Conservation (phyloP, 2,797 vertebrate species). For the Naso thynnoides region DNA sequence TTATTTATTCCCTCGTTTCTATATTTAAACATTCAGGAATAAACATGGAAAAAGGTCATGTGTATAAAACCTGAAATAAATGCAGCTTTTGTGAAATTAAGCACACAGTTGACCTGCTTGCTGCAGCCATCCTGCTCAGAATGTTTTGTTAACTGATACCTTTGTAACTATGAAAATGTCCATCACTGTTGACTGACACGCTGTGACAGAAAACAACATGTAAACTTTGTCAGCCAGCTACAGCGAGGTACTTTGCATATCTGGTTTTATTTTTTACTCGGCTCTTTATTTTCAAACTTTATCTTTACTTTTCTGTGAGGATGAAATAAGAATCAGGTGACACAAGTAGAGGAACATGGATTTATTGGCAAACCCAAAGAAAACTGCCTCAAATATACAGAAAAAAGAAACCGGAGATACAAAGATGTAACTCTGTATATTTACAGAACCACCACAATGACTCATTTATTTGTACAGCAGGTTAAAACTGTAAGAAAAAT, state of each 20-base stretch:
- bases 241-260: background rate
- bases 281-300: background rate
- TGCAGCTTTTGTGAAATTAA: background rate
- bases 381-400: constrained; percentile 83
- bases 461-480: constrained; percentile 74
- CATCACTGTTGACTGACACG: background rate
- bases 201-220: background rate
- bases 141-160: background rate
- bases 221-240: background rate
- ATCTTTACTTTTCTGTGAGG: background rate
- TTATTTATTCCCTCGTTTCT: background rate
- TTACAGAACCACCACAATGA: constrained; percentile 78
- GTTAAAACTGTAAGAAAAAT: constrained; percentile 70
- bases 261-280: background rate
- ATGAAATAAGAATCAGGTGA: constrained; percentile 18
- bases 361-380: constrained; percentile 84
- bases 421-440: constrained; percentile 80
- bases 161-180: background rate
- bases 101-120: background rate
- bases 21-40: background rate
- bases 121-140: background rate
- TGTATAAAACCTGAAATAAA: background rate
- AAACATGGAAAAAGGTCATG: no score
- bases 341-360: constrained; percentile 66
- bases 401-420: constrained; percentile 76